Base-by-base conservation (phyloP, 1,140 invertebrate species). In the Drosophila ogumai region DNA sequence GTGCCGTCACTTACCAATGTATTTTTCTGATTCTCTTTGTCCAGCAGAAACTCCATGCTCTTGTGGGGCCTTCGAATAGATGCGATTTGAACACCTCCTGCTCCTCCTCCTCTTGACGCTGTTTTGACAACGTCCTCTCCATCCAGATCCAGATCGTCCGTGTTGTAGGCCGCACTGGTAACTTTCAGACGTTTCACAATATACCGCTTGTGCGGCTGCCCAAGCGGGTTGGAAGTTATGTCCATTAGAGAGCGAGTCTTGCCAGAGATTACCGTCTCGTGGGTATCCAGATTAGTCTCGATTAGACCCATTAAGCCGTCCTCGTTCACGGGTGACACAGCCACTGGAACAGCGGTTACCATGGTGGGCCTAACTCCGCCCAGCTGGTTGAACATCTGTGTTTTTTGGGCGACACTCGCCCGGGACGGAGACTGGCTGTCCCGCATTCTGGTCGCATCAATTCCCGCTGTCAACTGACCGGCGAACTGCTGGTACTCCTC, bases 41-140 rank as follows among this genome's bases (percentile, higher is more conserved):
- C 97, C 88, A 98, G 95, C 84, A 98, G 95, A 94, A 97, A 98
- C 94, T 98, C 97, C 97, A 98, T 98, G 93, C 96, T 97, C 93
- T 97, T 97, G 94, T 96, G 96, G 65, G 97, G 95, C 75, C 96
- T 93, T 65, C 93, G 92, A 76, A 94, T 73, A 43, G 87, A 87
- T 34, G 81, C 79, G 54, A 82, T 86, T 71, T 88, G 81, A 6
- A 66, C 68, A 41, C 60, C 52, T 38, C 55, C 66, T 22, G 56
- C 64, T 31, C 73, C 67, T 31, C 56, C 67, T 32, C 71, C 58
- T 25, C 68, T 32, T 43, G 47, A 57, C 19, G 80, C 68, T 41
- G 56, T 63, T 52, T 82, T 80, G 28, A 76, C 15, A 2, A 10
- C 71, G 12, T 52, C 44, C 22, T 69, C 65, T 22, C 82, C 74